Conservation (phyloP, 2,113 vertebrate genomes). For the Channa maculata region DNA sequence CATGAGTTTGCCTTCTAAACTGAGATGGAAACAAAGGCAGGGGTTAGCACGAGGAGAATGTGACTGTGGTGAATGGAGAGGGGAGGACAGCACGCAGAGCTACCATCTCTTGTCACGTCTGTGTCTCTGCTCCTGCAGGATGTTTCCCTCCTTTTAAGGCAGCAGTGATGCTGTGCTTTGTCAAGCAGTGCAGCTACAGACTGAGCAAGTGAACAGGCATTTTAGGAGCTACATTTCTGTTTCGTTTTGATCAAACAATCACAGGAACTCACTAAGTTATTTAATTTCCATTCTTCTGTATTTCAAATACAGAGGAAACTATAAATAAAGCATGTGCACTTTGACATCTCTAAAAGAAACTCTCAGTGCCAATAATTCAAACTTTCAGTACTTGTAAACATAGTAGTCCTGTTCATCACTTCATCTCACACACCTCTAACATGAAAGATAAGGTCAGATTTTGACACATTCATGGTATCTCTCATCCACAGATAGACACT, state of each 20-base stretch:
- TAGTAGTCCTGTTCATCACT: constrained; percentile 4
- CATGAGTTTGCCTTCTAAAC: constrained; percentile 24
- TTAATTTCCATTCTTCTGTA: not conserved
- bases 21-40: constrained; percentile 31
- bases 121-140: constrained; percentile 46
- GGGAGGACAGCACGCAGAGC: constrained; percentile 38
- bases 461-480: constrained; percentile 51
- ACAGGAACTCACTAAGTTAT: not conserved
- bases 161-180: constrained; percentile 59
- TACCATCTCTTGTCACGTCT: constrained; percentile 55
- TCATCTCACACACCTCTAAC: constrained; percentile 27
- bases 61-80: constrained; percentile 36
- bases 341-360: too few relatives aligned
- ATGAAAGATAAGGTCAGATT: constrained; percentile 11
- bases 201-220: constrained; percentile 7
- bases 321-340: too few relatives aligned
- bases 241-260: not conserved
- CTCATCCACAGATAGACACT: constrained; percentile 47
- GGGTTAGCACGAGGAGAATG: constrained; percentile 19
- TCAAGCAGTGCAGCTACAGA: constrained; percentile 50
- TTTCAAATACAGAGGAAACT: constrained; percentile 7
- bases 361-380: not conserved
- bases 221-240: not conserved
- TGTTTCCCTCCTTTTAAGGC: constrained; percentile 81
- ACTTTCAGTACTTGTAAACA: not conserved